phyloP scores from a whole-genome alignment of 1,140 invertebrate genomes.

The Ericerus pela region DNA sequence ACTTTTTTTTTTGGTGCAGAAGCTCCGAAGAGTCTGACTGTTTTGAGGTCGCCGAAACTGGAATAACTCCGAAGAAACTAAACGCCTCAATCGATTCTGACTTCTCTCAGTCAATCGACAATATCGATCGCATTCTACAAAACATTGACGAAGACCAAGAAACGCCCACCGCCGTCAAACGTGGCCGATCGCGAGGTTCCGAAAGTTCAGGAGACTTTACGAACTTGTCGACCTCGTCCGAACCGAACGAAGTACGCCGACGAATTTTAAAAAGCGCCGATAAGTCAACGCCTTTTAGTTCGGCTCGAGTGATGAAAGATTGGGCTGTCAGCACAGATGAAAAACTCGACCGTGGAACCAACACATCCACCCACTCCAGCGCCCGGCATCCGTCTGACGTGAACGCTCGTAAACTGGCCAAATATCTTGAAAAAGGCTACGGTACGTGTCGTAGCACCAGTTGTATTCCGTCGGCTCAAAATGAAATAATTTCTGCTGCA shows the following conservation, averaged over 20 bases:
- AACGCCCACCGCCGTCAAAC: not conserved
- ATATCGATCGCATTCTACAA: conserved; percentile 1
- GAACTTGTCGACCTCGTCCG: not conserved
- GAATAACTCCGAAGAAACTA: not conserved
- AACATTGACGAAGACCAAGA: conserved; percentile 8
- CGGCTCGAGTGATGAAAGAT: not conserved
- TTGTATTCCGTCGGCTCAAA: conserved; percentile 43
- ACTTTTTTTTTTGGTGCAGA: not conserved
- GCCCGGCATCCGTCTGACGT: not conserved
- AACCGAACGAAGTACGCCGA: not conserved
- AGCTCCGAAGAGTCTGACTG: not conserved
- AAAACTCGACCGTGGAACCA: not conserved
- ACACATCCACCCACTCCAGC: not conserved
- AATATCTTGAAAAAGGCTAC: conserved; percentile 25
- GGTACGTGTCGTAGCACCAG: conserved; percentile 45
- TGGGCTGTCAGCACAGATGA: conserved; percentile 3
- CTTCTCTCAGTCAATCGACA: conserved; percentile 1
- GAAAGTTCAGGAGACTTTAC: not conserved
- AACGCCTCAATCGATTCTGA: not conserved
- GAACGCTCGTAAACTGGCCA: not conserved
- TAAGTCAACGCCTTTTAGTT: not conserved
- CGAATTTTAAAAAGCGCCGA: not conserved
- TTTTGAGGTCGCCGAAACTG: not conserved
- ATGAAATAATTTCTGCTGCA: conserved; percentile 36
- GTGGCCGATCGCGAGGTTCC: conserved; percentile 14